These are phyloP conservation scores for Ascidia mentula DNA, from an alignment of 23 tunicate species.

Conservation along the genomic window DNA sequence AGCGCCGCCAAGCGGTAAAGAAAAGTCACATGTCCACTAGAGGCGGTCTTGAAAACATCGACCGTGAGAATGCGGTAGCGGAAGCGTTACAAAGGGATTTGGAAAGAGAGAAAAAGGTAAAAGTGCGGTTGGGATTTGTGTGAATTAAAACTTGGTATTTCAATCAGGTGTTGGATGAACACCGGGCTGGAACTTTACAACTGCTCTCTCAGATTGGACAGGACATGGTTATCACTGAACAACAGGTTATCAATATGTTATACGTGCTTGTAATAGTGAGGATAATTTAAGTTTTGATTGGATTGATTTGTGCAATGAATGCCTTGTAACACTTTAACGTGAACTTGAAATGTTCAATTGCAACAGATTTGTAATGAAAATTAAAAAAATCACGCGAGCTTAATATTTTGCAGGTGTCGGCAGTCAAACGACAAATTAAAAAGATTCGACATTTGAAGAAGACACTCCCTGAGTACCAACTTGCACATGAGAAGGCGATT, in stretches of 20 bases:
- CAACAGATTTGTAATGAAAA: too few species aligned
- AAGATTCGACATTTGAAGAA: constrained; percentile 80
- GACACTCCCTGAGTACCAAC: constrained; percentile 74
- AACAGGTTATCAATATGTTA: too few species aligned
- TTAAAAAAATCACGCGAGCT: background rate
- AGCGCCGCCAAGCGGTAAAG: constrained; percentile 59
- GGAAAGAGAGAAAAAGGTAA: constrained; percentile 85
- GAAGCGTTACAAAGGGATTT: constrained; percentile 77
- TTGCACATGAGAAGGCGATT: constrained; percentile 91
- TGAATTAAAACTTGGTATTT: background rate
- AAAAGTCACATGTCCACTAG: constrained; percentile 44
- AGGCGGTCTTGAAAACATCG: constrained; percentile 71
- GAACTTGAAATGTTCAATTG: too few species aligned
- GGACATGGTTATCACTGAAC: constrained; percentile 94
- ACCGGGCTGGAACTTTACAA: constrained; percentile 76
- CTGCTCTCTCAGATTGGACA: constrained; percentile 91
- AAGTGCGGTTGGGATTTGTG: background rate
- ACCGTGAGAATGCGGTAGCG: constrained; percentile 76
- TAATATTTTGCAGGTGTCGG: constrained; percentile 52
- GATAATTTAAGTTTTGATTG: too few species aligned
- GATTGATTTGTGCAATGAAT: too few species aligned
- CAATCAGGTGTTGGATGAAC: constrained; percentile 86
- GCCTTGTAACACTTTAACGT: too few species aligned
- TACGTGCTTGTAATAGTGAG: too few species aligned
- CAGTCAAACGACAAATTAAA: constrained; percentile 67